Conservation (phyloP, 2,113 vertebrate species). For the Chloroceryle aenea region DNA sequence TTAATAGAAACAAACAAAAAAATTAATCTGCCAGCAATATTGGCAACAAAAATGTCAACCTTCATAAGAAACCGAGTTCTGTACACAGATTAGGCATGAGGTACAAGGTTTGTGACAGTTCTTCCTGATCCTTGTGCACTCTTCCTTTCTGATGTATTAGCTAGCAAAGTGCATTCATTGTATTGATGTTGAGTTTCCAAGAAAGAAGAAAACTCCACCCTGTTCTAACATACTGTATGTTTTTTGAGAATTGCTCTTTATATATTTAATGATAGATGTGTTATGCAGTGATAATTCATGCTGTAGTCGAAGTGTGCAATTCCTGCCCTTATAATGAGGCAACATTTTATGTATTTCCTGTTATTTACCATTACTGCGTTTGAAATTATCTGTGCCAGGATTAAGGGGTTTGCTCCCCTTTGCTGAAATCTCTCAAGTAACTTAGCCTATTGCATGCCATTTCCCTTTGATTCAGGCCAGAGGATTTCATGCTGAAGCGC, state of each 20-base stretch:
- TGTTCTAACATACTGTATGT: constrained; percentile 24
- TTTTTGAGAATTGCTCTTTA: constrained; percentile 30
- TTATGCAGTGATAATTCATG: constrained; percentile 62
- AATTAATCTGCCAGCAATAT: not conserved
- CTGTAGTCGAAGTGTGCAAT: not conserved
- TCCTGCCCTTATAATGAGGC: constrained; percentile 4
- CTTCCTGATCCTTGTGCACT: not conserved
- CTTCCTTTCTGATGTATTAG: not conserved
- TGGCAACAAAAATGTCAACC: not conserved
- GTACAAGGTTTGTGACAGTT: not conserved
- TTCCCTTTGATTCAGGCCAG: constrained; percentile 34
- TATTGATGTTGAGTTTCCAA: not conserved
- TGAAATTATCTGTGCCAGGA: not conserved
- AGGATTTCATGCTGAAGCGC: constrained; percentile 20
- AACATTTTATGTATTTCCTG: constrained; percentile 15
- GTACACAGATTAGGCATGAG: not conserved
- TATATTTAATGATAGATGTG: constrained; percentile 18
- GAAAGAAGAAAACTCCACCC: constrained; percentile 21
- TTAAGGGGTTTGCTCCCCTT: constrained; percentile 22
- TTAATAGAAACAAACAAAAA: not conserved
- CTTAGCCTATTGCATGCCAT: not conserved
- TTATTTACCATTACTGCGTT: not conserved
- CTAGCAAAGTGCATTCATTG: not conserved
- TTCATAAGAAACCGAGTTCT: not conserved
- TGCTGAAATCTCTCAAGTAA: constrained; percentile 22